Percentiles rank a stretch among this genome's conserved stretches.
Conservation (phyloP, 2,888 invertebrate genomes). For the Torymus aiolomorphi region DNA sequence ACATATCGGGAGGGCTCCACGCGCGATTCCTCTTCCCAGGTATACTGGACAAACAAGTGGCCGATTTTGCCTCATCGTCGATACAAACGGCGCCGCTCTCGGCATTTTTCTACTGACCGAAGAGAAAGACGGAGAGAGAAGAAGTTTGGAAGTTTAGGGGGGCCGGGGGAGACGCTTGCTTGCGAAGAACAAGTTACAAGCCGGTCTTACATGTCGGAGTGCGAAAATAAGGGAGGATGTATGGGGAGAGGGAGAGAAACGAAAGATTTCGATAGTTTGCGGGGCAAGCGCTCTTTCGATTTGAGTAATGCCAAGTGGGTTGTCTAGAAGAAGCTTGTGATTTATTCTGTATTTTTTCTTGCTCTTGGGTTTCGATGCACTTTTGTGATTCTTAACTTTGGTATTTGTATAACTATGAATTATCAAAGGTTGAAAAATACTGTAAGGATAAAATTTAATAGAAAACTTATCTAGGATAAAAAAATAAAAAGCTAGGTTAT, state of each 20-base stretch:
- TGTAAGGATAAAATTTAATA: no score
- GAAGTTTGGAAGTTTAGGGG: not conserved
- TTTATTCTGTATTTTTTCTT: no score
- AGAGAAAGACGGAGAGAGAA: not conserved
- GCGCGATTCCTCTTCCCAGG: conserved; percentile 38
- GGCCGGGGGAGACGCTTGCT: not conserved
- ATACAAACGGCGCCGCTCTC: conserved; percentile 36
- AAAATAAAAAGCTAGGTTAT: no score
- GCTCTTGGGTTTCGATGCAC: no score
- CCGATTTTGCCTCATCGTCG: conserved; percentile 45
- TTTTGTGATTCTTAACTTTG: no score
- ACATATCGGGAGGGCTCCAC: conserved; percentile 34
- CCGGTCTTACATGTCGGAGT: conserved; percentile 10
- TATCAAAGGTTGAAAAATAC: no score
- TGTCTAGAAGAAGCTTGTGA: no score
- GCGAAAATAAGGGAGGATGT: conserved; percentile 9
- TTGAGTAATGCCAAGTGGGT: no score
- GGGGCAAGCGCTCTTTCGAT: no score
- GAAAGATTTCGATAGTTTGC: no score
- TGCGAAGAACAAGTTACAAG: conserved; percentile 15
- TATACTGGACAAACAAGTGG: conserved; percentile 49
- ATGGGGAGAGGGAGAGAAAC: not conserved
- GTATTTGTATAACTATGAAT: no score
- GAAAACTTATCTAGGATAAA: no score
- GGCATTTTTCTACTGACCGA: conserved; percentile 38